Evolutionary conservation across 1,140 invertebrate species (phyloP), one percentile per base, ranked within the genome.

Genomic region (Macrocentrus cingulum): DNA sequence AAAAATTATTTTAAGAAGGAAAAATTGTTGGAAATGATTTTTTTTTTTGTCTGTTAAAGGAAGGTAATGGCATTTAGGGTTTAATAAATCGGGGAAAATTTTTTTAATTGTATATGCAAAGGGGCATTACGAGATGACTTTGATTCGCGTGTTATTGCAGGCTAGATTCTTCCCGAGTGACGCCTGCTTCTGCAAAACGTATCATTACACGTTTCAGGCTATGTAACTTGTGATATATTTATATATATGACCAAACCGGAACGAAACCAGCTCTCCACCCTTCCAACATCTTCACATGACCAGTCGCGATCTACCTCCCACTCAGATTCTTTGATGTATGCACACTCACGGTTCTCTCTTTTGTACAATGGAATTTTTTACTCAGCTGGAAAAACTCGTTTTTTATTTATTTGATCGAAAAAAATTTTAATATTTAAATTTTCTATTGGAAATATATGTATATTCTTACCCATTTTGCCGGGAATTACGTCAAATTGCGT

Each of bases 381-480:
- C 29, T 15, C 7, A 49, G 4, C 5, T 49, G 2, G 13, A 32
- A 11, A 15, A 18, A n/a, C 18, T 8, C 18, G 8, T n/a, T n/a
- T n/a, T n/a, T n/a, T n/a, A n/a, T n/a, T n/a, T n/a, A n/a, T n/a
- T n/a, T n/a, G n/a, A n/a, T n/a, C n/a, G n/a, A n/a, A n/a, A n/a
- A n/a, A n/a, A n/a, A n/a, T n/a, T n/a, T n/a, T n/a, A n/a, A n/a
- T n/a, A n/a, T n/a, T n/a, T n/a, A n/a, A n/a, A n/a, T n/a, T n/a
- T n/a, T n/a, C n/a, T n/a, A n/a, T n/a, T n/a, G n/a, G n/a, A n/a
- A n/a, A n/a, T n/a, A n/a, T n/a, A n/a, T n/a, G n/a, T n/a, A n/a
- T n/a, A n/a, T n/a, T n/a, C n/a, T 87, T 81, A 92, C 92, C 92
- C 80, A 95, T 87, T 84, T 93, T 94, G 13, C 92, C 92, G 3